A percentile compares a stretch with the other conserved stretches of the same genome.
phyloP scores from a whole-genome alignment of 2,113 vertebrate species.

The Scopus umbretta region DNA sequence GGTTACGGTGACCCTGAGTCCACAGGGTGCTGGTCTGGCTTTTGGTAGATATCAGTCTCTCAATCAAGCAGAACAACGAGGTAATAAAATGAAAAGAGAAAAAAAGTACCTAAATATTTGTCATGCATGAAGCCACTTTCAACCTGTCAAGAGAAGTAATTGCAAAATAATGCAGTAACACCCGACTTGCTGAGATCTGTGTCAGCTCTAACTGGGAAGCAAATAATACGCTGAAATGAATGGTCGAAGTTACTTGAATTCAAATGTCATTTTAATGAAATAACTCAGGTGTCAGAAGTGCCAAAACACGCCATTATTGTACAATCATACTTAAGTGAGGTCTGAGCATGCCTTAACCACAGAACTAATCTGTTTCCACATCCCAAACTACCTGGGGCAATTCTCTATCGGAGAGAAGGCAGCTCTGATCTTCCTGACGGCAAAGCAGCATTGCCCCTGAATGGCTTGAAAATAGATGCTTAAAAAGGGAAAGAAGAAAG shows the following conservation, averaged over 20 bases:
- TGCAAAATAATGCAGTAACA: background rate
- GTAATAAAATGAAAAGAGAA: background rate
- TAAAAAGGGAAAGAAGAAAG: background rate
- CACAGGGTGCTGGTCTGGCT: background rate
- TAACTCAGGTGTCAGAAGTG: background rate
- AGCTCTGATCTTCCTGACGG: background rate
- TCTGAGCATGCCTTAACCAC: background rate
- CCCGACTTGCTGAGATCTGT: background rate
- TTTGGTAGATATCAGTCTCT: background rate
- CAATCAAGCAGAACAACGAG: background rate
- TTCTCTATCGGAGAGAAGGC: background rate
- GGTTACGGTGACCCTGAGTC: background rate
- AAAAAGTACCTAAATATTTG: background rate
- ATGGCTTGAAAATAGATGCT: background rate
- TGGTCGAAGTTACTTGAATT: background rate
- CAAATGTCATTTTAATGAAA: background rate
- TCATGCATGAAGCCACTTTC: background rate
- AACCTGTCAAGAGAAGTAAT: background rate
- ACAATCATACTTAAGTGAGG: background rate
- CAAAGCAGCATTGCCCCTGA: background rate
- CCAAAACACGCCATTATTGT: background rate
- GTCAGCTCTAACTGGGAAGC: background rate
- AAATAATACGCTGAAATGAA: background rate
- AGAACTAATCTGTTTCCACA: background rate
- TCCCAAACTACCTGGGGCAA: background rate